Evolutionary conservation across 2,888 invertebrate genomes (phyloP).

Genomic region (Agrochola lychnidis): DNA sequence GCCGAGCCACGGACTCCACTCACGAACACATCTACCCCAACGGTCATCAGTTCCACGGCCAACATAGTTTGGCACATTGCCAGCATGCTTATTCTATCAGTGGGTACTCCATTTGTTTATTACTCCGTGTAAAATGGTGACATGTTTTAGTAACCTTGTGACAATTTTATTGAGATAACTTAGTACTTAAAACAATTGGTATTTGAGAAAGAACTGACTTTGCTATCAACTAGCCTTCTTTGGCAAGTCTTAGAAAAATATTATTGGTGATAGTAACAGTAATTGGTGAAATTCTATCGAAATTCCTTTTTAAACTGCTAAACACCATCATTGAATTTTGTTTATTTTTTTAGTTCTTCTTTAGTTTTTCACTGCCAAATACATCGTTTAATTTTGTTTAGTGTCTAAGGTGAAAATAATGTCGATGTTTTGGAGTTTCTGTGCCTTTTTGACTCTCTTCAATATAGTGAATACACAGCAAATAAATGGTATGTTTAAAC

Average conservation of each 20-base stretch:
- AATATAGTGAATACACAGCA: constrained; percentile 25
- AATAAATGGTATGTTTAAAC: constrained; percentile 16
- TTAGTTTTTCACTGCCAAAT: not conserved
- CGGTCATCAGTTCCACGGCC: not conserved
- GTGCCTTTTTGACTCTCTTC: constrained; percentile 1
- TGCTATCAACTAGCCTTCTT: not conserved
- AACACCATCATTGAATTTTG: not conserved
- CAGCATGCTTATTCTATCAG: not conserved
- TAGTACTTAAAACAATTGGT: not conserved
- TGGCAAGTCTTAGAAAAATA: not conserved
- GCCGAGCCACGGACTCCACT: no score
- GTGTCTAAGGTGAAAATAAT: not conserved
- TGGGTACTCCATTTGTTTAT: constrained; percentile 8
- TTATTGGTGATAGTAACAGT: no score
- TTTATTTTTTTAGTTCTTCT: no score
- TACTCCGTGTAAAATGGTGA: constrained; percentile 6
- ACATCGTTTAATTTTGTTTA: not conserved
- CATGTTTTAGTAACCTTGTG: constrained; percentile 23
- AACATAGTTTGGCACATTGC: not conserved
- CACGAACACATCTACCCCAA: not conserved
- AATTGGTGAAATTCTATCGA: not conserved
- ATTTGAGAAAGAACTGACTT: constrained; percentile 10
- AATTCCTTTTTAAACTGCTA: not conserved
- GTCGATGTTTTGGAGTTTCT: constrained; percentile 15
- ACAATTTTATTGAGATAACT: constrained; percentile 2